These are phyloP conservation scores for Trogon surrucura DNA, from an alignment of 2,113 vertebrate genomes.

Conservation along the genomic window DNA sequence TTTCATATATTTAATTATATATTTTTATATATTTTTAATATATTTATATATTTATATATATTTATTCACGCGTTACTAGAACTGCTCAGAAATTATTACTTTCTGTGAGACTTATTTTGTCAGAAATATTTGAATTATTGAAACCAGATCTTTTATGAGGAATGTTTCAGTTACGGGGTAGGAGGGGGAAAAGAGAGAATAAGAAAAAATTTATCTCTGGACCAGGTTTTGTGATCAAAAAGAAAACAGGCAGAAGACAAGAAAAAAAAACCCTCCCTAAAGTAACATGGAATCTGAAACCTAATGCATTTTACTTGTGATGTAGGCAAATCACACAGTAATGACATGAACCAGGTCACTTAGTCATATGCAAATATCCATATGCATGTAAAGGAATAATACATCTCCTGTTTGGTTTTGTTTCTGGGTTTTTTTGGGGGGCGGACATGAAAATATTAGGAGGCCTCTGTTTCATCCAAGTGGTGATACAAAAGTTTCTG, in stretches of 20 bases:
- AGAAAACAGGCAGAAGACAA: background rate
- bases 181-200: accelerated
- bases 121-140: background rate
- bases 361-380: background rate
- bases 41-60: too few species aligned
- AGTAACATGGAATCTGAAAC: background rate
- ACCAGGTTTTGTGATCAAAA: background rate
- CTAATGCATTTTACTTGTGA: background rate
- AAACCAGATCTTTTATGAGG: background rate
- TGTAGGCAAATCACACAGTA: background rate
- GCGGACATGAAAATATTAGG: background rate
- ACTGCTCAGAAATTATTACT: background rate
- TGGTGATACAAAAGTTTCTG: background rate
- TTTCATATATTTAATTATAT: too few species aligned
- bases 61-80: background rate
- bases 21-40: too few species aligned
- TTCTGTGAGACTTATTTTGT: background rate
- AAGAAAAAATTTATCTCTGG: background rate
- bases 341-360: background rate
- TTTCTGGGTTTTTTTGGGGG: background rate
- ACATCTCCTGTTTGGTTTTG: background rate
- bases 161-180: background rate
- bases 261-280: background rate
- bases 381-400: background rate
- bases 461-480: background rate